Percentiles rank a stretch among this genome's conserved stretches.
phyloP scores from a whole-genome alignment of 2,113 vertebrate genomes.

The Daboia siamensis region DNA sequence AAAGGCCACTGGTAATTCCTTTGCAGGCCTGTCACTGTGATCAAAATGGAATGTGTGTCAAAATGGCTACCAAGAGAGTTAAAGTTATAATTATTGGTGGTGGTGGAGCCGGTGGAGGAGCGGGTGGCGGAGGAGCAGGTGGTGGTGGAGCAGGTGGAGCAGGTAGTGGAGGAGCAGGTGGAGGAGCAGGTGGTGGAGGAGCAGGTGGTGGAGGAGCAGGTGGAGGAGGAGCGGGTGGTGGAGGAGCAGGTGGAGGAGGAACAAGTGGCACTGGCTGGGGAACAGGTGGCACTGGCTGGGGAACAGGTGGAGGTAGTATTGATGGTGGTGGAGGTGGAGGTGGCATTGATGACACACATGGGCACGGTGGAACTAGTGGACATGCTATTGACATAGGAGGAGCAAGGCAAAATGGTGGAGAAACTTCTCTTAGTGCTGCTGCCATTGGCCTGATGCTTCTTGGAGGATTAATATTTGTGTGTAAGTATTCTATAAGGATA shows the following conservation, averaged over 20 bases:
- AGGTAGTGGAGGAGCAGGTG: background rate
- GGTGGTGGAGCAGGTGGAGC: rapidly evolving
- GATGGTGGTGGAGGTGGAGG: rapidly evolving
- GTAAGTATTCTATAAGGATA: conserved; percentile 69
- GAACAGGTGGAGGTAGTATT: rapidly evolving
- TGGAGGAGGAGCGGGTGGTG: background rate
- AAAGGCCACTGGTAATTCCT: conserved; percentile 47
- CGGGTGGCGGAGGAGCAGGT: rapidly evolving
- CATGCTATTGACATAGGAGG: rapidly evolving
- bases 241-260: background rate
- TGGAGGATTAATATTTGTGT: conserved; percentile 70
- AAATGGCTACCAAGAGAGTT: conserved; percentile 40
- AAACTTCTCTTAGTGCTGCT: conserved; percentile 58
- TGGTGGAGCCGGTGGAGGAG: rapidly evolving
- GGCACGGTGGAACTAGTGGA: rapidly evolving
- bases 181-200: background rate
- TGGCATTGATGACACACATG: rapidly evolving
- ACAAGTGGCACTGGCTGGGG: background rate
- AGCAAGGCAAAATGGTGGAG: background rate
- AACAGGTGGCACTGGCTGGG: background rate
- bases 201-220: rapidly evolving
- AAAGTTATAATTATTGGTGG: background rate
- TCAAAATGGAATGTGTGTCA: conserved; percentile 45
- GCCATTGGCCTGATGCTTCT: conserved; percentile 73
- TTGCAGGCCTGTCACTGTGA: conserved; percentile 65